Percentiles rank a stretch among this genome's conserved stretches.
Evolutionary conservation across 2,888 invertebrate genomes (phyloP).

Genomic region (Cepaea hortensis): DNA sequence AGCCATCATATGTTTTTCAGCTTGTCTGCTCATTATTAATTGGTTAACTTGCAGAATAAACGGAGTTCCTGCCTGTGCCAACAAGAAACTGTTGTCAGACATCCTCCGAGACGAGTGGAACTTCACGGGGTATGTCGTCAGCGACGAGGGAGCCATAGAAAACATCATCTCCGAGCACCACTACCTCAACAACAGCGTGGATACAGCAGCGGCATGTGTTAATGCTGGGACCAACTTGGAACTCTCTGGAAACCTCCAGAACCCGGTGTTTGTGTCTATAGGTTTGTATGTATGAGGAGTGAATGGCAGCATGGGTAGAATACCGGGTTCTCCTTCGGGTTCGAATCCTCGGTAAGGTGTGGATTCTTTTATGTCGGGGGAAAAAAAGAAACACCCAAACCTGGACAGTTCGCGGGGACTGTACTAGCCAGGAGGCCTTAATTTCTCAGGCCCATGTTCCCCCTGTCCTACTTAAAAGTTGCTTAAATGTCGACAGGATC

Average conservation of each 20-base stretch:
- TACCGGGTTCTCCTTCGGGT: too few species aligned
- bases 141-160: constrained; percentile 71
- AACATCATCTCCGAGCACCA: constrained; percentile 66
- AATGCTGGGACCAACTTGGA: constrained; percentile 69
- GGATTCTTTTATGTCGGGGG: too few species aligned
- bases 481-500: too few species aligned
- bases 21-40: too few species aligned
- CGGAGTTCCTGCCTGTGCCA: constrained; percentile 73
- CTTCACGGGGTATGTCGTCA: constrained; percentile 72
- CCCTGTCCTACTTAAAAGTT: too few species aligned
- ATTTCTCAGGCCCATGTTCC: too few species aligned
- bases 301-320: too few species aligned
- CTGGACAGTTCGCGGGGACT: too few species aligned
- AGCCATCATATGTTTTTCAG: too few species aligned
- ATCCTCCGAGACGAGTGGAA: constrained; percentile 69
- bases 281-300: constrained; percentile 15
- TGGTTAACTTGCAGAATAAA: constrained; percentile 60
- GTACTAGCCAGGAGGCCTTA: too few species aligned
- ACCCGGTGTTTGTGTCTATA: constrained; percentile 42
- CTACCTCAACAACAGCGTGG: constrained; percentile 63
- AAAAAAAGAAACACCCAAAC: too few species aligned
- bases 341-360: too few species aligned
- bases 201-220: constrained; percentile 63
- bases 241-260: constrained; percentile 52
- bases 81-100: constrained; percentile 67